phyloP scores from a whole-genome alignment of 1,140 invertebrate genomes.

The Aphelenchoides fujianensis region DNA sequence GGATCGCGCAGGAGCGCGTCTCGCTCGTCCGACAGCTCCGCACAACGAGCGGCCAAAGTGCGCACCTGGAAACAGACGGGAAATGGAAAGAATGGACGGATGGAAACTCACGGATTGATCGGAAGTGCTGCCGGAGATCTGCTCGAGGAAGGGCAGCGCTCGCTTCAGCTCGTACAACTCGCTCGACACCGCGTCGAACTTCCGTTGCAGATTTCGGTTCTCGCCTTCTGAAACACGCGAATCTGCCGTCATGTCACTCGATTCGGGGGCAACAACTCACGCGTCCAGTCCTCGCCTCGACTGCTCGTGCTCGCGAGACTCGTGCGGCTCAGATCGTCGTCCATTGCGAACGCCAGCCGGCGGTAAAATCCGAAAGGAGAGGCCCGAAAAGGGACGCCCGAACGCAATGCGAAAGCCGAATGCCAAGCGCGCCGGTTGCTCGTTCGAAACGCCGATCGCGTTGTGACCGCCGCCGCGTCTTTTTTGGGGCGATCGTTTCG shows the following conservation, averaged over 20 bases:
- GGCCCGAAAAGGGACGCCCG: no score
- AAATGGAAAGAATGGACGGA: not conserved
- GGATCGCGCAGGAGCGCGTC: not conserved
- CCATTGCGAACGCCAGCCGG: not conserved
- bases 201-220: not conserved
- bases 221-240: not conserved
- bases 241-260: no score
- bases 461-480: no score
- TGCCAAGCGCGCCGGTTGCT: no score
- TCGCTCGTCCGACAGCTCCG: not conserved
- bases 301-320: not conserved
- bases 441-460: no score
- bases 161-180: not conserved
- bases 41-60: not conserved
- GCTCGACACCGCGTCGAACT: not conserved
- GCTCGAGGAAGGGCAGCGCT: not conserved
- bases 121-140: not conserved
- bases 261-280: no score
- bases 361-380: no score
- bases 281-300: not conserved
- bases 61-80: no score
- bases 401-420: no score
- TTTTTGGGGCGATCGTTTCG: no score
- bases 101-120: not conserved
- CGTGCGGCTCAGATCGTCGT: not conserved